Evolutionary conservation across 2,113 vertebrate species (phyloP).

Genomic region (Epinephelus fuscoguttatus): DNA sequence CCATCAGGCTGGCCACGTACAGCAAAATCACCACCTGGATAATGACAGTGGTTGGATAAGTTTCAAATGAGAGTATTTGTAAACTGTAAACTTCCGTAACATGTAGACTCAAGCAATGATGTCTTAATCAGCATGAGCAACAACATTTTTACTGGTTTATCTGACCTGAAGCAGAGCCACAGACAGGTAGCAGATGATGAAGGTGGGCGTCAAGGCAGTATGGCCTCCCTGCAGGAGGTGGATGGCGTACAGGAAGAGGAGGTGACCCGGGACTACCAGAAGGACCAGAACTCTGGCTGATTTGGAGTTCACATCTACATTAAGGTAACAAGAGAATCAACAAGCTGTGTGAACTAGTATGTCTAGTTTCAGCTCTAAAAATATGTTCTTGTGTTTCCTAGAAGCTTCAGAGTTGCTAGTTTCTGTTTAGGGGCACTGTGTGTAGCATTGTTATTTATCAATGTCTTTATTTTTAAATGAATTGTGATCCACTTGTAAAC

Average conservation of each 20-base stretch:
- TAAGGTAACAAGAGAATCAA: neutral
- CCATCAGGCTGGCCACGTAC: conserved; percentile 86
- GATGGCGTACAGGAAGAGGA: conserved; percentile 91
- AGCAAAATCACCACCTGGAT: conserved; percentile 91
- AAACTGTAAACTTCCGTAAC: neutral
- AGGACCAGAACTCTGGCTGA: conserved; percentile 91
- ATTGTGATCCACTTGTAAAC: neutral
- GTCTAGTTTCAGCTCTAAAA: neutral
- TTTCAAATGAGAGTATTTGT: neutral
- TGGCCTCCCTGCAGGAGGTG: conserved; percentile 88
- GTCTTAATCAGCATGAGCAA: neutral
- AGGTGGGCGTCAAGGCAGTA: conserved; percentile 82
- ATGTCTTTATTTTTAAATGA: neutral
- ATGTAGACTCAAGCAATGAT: no score
- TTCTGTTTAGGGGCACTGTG: neutral
- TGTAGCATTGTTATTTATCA: neutral
- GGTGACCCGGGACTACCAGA: conserved; percentile 92
- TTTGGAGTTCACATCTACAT: conserved; percentile 89
- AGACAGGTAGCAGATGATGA: conserved; percentile 88
- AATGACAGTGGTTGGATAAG: neutral
- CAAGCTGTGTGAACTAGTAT: neutral
- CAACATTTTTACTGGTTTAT: neutral
- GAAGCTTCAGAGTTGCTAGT: no score
- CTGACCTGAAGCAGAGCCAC: conserved; percentile 92
- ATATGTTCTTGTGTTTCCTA: neutral